Base-by-base conservation (phyloP, 1,140 invertebrate species). In the Diorhabda sublineata region DNA sequence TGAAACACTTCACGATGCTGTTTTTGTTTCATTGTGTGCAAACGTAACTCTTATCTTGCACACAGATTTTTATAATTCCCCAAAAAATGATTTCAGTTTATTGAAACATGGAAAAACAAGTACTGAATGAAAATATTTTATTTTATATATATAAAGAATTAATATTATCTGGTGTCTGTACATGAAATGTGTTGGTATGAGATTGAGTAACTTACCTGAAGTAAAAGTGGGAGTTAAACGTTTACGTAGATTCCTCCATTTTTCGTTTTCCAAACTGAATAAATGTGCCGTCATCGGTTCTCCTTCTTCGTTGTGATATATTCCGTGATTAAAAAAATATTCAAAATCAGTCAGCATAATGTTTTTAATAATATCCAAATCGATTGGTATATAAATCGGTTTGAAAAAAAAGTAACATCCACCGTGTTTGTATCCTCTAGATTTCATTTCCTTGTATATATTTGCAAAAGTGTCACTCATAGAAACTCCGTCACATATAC, bases 201-300 rank as follows among this genome's bases (percentile, higher is more conserved):
- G 0, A 26, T 26, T 26, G 26, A 26, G 26, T 1, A 4, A 4
- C 61, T 84, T 73, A 62, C 71, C 64, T 56, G 82, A 81, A 2
- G 84, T 82, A 71, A 86, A 85, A 4, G 84, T 80, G 11, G 83
- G 83, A 3, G 81, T 81, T 42, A 86, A 62, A 64, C 81, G 81
- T 5, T 56, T 70, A 66, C 85, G 70, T 0, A 85, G 70, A 61
- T 75, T 72, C 71, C 81, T 84, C 85, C 85, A 86, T 64, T 78
- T 71, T 42, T 77, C 69, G 42, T 81, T 84, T 11, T 75, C 73
- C 41, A 83, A 59, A 9, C 71, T 73, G 63, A 87, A 82, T 45
- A 88, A 71, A 61, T 85, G 81, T 3, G 79, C 79, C 2, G 80
- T 77, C 0, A 88, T 47, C 2, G 80, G 75, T 67, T 87, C 84